phyloP scores from a whole-genome alignment of 2,797 vertebrate genomes.

The Phataginus tetradactyla region DNA sequence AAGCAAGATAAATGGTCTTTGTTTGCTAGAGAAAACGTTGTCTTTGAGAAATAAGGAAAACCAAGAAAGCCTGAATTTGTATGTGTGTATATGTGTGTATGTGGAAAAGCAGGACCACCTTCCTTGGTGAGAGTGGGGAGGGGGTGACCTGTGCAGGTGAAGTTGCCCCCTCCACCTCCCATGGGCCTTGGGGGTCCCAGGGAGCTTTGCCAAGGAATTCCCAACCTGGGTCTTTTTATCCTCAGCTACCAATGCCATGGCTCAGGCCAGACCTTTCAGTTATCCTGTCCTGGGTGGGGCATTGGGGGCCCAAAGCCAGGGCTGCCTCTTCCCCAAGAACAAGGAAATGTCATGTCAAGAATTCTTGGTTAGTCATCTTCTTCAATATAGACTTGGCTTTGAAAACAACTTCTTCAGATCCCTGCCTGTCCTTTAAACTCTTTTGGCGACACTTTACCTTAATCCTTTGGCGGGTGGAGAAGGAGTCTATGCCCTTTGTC shows the following conservation, averaged over 20 bases:
- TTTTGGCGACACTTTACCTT: neutral
- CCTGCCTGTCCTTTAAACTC: neutral
- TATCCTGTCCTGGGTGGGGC: neutral
- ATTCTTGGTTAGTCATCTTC: neutral
- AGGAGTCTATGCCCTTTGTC: neutral
- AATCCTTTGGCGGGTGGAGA: neutral
- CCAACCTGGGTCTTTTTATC: neutral
- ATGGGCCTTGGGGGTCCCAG: neutral
- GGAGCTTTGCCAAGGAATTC: conserved; percentile 12
- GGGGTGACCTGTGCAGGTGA: neutral
- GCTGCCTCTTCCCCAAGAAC: neutral
- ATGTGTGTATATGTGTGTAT: neutral
- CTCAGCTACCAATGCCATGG: neutral
- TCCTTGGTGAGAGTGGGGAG: neutral
- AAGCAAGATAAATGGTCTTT: conserved; percentile 85
- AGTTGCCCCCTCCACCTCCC: neutral
- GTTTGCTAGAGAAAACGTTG: conserved; percentile 83
- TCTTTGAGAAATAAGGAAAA: conserved; percentile 84
- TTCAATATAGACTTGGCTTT: neutral
- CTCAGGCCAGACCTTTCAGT: neutral
- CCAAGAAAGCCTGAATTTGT: conserved; percentile 54
- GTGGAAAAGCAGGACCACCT: neutral
- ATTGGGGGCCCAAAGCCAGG: neutral
- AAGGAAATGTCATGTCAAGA: neutral
- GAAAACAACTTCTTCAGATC: conserved; percentile 13